Evolutionary conservation across 2,888 invertebrate species (phyloP), one percentile per base, ranked within the genome.

Genomic region (Plebejus anna): DNA sequence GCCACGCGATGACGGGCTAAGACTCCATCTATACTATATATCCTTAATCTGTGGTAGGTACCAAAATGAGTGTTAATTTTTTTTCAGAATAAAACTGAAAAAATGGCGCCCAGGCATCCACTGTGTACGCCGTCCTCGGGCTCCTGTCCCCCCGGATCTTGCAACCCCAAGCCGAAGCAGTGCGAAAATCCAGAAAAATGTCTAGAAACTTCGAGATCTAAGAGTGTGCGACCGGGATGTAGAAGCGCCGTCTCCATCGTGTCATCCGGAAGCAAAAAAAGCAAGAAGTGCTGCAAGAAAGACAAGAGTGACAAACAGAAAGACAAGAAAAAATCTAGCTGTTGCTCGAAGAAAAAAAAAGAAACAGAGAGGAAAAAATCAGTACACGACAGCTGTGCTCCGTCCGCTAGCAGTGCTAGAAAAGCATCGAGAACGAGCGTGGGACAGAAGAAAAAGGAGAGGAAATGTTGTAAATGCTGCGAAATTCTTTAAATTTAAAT

Each of bases 181-280:
- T 93, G 93, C 79, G 28, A 82, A 75, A 85, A 87, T 75, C 93
- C 93, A 22, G 89, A 90, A 81, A 85, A 83, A 86, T 93, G 93
- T 78, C 81, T 93, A 16, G 84, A 78, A 76, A 88, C 78, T 81
- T 88, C 89, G 1, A 87, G 79, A 32, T 87, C 86, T 22, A 91
- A 89, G 79, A 85, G 86, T 47, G 78, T 87, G 77, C 84, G 78
- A 76, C 91, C 89, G 4, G 66, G 66, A 13, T 93, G 93, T 80
- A 84, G 77, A 75, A 93, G 93, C 79, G 93, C 93, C 1, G 87
- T 86, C 1, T 92, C 93, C 16, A 91, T 92, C 36, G 85, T 93
- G 88, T 80, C 88, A 13, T 83, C 79, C 32, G 91, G 92, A 77
- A 85, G 87, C 11, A 89, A 86, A 81, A 73, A 73, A 66, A 9